Percentiles rank a stretch among this genome's conserved stretches.
Conservation (phyloP, 2,113 vertebrate species). For the Pseudopipra pipra region DNA sequence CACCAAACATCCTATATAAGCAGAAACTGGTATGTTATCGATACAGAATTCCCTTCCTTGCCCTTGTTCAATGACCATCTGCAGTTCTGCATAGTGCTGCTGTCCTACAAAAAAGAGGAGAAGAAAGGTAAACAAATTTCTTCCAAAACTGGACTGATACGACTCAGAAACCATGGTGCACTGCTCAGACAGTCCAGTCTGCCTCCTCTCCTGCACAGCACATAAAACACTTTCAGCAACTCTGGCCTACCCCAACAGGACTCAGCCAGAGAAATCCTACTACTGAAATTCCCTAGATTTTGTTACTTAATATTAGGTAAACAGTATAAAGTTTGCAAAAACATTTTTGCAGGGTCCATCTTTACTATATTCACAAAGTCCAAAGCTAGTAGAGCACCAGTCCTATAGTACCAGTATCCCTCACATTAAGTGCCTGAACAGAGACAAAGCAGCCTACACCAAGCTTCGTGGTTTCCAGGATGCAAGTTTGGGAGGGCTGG, state of each 20-base stretch:
- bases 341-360: neutral
- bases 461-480: neutral
- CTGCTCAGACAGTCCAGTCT: neutral
- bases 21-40: accelerated
- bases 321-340: neutral
- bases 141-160: neutral
- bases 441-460: neutral
- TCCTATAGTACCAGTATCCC: neutral
- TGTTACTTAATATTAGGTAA: neutral
- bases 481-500: neutral
- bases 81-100: neutral
- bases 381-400: neutral
- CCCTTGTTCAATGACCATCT: neutral
- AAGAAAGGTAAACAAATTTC: neutral
- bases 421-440: neutral
- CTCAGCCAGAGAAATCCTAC: neutral
- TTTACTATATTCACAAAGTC: neutral
- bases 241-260: neutral
- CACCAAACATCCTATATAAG: neutral
- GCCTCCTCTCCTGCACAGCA: neutral
- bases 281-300: neutral
- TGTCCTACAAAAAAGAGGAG: neutral
- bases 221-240: neutral
- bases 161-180: neutral
- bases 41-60: neutral